Evolutionary conservation across 1,140 invertebrate genomes (phyloP), one percentile per base, ranked within the genome.

Genomic region (Eurytemora carolleeae): DNA sequence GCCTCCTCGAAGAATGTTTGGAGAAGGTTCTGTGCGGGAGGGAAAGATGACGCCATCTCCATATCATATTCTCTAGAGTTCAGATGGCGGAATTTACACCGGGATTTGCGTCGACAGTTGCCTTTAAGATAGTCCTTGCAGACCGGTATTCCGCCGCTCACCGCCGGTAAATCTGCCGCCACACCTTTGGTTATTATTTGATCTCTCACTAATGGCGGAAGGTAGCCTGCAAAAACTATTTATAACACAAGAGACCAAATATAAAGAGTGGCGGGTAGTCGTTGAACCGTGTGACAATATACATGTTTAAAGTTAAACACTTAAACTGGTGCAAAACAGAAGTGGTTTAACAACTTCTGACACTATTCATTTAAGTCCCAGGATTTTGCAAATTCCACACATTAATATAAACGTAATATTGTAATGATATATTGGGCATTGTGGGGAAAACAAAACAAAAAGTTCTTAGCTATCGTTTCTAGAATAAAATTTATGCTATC

Each of bases 101-200:
- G 70, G 2, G 69, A 70, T 17, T 68, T 71, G 21, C 79, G 75
- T 26, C 82, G 74, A 68, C 85, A 87, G 57, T 79, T 77, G 31
- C 83, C 82, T 69, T 85, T 85, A 21, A 84, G 70, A 68, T 79
- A 85, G 69, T 86, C 82, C 69, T 85, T 84, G 68, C 84, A 86
- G 44, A 85, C 71, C 0, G 83, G 81, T 57, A 73, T 73, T 3
- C 22, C 26, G 17, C 18, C 63, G 44, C 69, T 63, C 23, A 68
- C 68, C 3, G 68, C 20, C 2, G 24, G 24, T 60, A 2, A 23
- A 18, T 53, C 58, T 22, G 31, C 31, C 58, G 17, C n/a, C 3
- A 59, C 20, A 16, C 31, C 58, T 17, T 16, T 21, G 23, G 22
- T 2, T 24, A 55, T 20, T 18, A 60, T 58, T n/a, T 24, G 18